A percentile compares a stretch with the other conserved stretches of the same genome.
Evolutionary conservation across 1,140 invertebrate species (phyloP).

Genomic region (Bombus balteatus): DNA sequence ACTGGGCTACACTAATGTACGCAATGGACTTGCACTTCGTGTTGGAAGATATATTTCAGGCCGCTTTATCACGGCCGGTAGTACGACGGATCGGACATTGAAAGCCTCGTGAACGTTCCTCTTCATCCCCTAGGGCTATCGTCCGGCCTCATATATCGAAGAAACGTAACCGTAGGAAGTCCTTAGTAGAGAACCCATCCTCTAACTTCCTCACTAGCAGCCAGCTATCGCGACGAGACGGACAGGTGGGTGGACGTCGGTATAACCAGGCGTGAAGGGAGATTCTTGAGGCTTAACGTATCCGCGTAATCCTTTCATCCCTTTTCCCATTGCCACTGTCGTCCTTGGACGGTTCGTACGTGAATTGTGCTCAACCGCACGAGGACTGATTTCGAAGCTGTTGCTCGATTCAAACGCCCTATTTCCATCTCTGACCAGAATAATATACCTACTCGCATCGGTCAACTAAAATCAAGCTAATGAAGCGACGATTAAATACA

Average conservation of each 20-base stretch:
- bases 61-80: slow-evolving; percentile 41
- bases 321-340: slow-evolving; percentile 69
- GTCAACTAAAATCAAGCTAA: slow-evolving; percentile 5
- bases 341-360: slow-evolving; percentile 65
- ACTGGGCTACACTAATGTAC: not conserved
- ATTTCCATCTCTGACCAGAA: not conserved
- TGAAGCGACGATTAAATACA: slow-evolving; percentile 25
- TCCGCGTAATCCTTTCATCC: slow-evolving; percentile 77
- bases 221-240: slow-evolving; percentile 64
- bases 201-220: slow-evolving; percentile 50
- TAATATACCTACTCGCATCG: not conserved
- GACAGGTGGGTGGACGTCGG: slow-evolving; percentile 71
- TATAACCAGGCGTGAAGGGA: slow-evolving; percentile 68
- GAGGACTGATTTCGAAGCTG: slow-evolving; percentile 23
- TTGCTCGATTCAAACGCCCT: slow-evolving; percentile 31
- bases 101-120: slow-evolving; percentile 42
- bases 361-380: slow-evolving; percentile 31
- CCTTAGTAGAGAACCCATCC: slow-evolving; percentile 57
- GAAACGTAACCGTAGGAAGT: slow-evolving; percentile 67
- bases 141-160: slow-evolving; percentile 56
- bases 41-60: not conserved
- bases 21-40: not conserved
- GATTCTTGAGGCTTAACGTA: slow-evolving; percentile 75
- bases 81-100: slow-evolving; percentile 50
- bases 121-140: slow-evolving; percentile 56